Evolutionary conservation across 2,888 invertebrate species (phyloP).

Genomic region (Rhaphigaster nebulosa): DNA sequence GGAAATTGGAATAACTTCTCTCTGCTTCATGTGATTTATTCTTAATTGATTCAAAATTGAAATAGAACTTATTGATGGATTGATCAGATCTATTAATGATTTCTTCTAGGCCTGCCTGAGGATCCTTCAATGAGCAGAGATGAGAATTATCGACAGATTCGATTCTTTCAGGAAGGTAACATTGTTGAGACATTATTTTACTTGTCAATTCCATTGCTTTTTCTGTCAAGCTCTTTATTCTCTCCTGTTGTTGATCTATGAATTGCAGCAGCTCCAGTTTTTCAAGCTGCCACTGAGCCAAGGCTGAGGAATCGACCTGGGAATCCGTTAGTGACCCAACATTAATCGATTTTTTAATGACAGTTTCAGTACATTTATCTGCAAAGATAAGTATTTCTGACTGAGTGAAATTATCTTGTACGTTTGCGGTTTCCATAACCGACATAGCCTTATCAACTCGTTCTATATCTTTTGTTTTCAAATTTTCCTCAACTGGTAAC

Average conservation of each 20-base stretch:
- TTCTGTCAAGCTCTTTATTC: conserved; percentile 47
- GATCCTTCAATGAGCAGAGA: neutral
- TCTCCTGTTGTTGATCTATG: conserved; percentile 49
- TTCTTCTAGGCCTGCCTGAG: neutral
- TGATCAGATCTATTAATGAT: neutral
- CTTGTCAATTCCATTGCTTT: conserved; percentile 28
- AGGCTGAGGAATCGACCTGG: neutral
- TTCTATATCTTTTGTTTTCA: neutral
- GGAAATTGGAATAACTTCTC: neutral
- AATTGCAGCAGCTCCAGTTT: conserved; percentile 32
- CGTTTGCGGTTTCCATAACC: neutral
- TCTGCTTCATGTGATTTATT: neutral
- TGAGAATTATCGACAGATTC: neutral
- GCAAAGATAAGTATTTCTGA: neutral
- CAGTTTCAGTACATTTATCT: neutral
- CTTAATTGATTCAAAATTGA: neutral
- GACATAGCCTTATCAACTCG: conserved; percentile 13
- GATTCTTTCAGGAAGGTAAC: neutral
- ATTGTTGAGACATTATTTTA: neutral
- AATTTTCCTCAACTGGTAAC: neutral
- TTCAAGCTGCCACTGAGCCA: neutral
- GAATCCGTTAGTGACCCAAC: conserved; percentile 16
- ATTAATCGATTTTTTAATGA: neutral
- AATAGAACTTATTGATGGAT: neutral
- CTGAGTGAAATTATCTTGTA: neutral